Conservation (phyloP, 2,888 invertebrate genomes). For the Cremastobaeus sp. region DNA sequence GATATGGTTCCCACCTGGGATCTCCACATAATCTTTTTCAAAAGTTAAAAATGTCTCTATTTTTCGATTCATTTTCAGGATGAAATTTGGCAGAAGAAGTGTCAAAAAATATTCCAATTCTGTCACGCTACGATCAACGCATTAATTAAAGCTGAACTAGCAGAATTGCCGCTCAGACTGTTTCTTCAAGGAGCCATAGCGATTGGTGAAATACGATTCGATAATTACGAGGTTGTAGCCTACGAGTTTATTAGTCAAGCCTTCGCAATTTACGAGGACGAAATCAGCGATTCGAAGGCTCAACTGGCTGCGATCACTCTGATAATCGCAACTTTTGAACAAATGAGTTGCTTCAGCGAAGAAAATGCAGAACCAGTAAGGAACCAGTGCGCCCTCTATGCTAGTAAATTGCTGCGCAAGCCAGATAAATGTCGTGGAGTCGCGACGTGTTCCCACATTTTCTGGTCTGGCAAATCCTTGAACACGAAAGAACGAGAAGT, state of each 20-base stretch:
- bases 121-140: conserved; percentile 97
- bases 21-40: too few species aligned
- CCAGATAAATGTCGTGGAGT: conserved; percentile 99
- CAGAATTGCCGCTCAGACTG: conserved; percentile 94
- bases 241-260: conserved; percentile 99
- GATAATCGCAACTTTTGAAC: conserved; percentile 96
- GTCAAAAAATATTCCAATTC: conserved; percentile 98
- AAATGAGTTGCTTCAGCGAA: conserved; percentile 95
- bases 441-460: conserved; percentile 95
- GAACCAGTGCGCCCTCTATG: conserved; percentile 96
- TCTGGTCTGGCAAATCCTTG: conserved; percentile 92
- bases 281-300: conserved; percentile 97
- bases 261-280: conserved; percentile 98
- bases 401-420: conserved; percentile 96
- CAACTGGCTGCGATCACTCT: conserved; percentile 97
- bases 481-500: conserved; percentile 79
- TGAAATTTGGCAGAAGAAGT: conserved; percentile 98
- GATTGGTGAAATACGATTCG: conserved; percentile 93
- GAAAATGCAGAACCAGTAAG: conserved; percentile 98
- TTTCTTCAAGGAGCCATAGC: conserved; percentile 97
- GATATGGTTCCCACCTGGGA: too few species aligned
- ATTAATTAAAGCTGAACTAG: conserved; percentile 95
- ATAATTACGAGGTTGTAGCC: conserved; percentile 97
- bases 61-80: conserved; percentile 81
- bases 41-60: neutral